These are phyloP conservation scores for Rhinoderma darwinii DNA, from an alignment of 2,113 vertebrate genomes.

Conservation along the genomic window DNA sequence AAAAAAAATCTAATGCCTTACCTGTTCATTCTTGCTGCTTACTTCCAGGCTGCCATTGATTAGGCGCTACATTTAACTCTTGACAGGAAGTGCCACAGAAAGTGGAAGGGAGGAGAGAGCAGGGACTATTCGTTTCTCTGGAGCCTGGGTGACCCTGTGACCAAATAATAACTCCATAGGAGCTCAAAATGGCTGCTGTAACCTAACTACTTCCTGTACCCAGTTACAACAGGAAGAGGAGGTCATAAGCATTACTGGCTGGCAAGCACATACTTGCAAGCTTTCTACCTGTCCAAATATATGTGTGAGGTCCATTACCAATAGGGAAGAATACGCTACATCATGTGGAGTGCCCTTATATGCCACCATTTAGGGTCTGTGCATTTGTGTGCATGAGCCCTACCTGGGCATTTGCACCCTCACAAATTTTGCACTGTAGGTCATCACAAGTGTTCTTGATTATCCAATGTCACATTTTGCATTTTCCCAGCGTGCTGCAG, in stretches of 20 bases:
- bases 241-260: too few species aligned
- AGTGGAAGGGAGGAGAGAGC: too few species aligned
- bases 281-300: background rate
- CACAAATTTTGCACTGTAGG: background rate
- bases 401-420: background rate
- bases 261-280: background rate
- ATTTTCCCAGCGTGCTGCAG: background rate
- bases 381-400: background rate
- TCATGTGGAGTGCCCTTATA: too few species aligned
- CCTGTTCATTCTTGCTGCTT: too few species aligned
- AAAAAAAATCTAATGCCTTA: too few species aligned
- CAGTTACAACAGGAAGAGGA: background rate
- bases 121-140: too few species aligned
- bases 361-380: too few species aligned
- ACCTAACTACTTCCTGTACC: background rate
- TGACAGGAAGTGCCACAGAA: too few species aligned
- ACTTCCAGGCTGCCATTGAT: too few species aligned
- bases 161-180: background rate
- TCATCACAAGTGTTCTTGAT: background rate
- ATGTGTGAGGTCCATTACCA: background rate
- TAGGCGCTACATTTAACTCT: too few species aligned
- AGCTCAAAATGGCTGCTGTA: background rate
- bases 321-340: too few species aligned
- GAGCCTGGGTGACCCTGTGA: background rate
- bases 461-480: background rate